Percentiles rank a stretch among this genome's conserved stretches.
These are phyloP conservation scores for Dicyema japonicum DNA, from an alignment of 1,140 invertebrate species.

Conservation along the genomic window DNA sequence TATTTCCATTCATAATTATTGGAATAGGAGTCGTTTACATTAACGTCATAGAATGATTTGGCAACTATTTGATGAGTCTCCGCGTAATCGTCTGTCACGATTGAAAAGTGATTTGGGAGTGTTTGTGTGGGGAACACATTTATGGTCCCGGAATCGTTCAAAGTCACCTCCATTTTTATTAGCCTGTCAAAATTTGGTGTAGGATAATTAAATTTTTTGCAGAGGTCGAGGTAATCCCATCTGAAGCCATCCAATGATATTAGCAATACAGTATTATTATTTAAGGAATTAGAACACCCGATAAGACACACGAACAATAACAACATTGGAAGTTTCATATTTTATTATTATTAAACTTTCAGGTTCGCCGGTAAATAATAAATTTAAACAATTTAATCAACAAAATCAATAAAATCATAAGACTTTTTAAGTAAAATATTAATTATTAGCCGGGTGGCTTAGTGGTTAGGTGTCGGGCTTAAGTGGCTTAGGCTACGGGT, in stretches of 20 bases:
- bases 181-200: slow-evolving; percentile 13
- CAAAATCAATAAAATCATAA: no score
- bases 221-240: slow-evolving; percentile 27
- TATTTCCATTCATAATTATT: no score
- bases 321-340: no score
- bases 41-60: slow-evolving; percentile 27
- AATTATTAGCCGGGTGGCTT: no score
- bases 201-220: slow-evolving; percentile 1
- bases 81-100: slow-evolving; percentile 34
- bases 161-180: slow-evolving; percentile 9
- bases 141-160: slow-evolving; percentile 8
- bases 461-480: no score
- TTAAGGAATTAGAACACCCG: no score
- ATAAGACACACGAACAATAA: no score
- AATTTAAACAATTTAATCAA: no score
- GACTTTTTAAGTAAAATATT: no score
- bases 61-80: slow-evolving; percentile 35
- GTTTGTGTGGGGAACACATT: slow-evolving; percentile 36
- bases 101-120: slow-evolving; percentile 42
- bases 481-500: no score
- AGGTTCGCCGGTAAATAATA: no score
- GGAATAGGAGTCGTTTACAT: slow-evolving; percentile 4
- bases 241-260: slow-evolving; percentile 37
- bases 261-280: slow-evolving; percentile 26
- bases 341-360: no score